phyloP scores from a whole-genome alignment of 2,797 vertebrate species.

The Choloepus didactylus region DNA sequence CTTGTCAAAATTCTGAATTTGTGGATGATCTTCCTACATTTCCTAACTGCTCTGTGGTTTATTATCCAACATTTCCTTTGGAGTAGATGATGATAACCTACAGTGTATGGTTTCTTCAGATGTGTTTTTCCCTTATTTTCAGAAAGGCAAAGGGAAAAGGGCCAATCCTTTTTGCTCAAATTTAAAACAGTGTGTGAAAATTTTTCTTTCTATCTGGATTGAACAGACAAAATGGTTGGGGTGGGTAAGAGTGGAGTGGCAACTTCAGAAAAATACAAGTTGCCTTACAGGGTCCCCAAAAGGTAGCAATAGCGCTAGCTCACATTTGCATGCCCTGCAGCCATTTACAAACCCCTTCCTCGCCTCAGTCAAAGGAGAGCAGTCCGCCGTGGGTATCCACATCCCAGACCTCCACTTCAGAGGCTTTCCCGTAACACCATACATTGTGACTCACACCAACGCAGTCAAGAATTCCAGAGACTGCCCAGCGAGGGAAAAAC shows the following conservation, averaged over 20 bases:
- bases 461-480: constrained; percentile 10
- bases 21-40: neutral
- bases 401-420: neutral
- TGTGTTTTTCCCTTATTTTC: neutral
- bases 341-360: neutral
- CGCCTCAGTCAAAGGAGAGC: neutral
- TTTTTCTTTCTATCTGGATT: neutral
- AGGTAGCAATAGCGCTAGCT: neutral
- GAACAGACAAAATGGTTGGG: neutral
- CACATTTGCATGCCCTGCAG: no score
- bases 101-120: neutral
- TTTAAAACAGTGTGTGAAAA: neutral
- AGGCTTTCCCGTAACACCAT: neutral
- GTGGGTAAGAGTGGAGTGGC: neutral
- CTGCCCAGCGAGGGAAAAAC: neutral
- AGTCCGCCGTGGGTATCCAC: fast-evolving
- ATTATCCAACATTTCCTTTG: neutral
- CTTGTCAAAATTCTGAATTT: constrained; percentile 36
- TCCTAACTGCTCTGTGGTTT: neutral
- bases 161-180: neutral
- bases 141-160: neutral
- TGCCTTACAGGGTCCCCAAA: neutral
- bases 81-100: neutral
- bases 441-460: neutral
- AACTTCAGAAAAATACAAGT: neutral